These are phyloP conservation scores for Himalopsyche japonica DNA, from an alignment of 2,888 invertebrate genomes.

Conservation along the genomic window DNA sequence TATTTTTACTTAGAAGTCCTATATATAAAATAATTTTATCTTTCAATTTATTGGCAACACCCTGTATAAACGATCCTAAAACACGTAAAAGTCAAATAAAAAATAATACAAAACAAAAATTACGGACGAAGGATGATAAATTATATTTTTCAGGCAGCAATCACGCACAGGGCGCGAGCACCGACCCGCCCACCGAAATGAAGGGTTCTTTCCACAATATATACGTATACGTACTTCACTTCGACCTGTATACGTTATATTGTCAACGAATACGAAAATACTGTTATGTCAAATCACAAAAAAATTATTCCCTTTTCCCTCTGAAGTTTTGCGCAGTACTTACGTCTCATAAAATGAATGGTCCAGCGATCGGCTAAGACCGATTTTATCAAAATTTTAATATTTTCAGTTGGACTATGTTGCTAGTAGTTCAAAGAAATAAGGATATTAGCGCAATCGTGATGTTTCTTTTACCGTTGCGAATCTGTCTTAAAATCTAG, in stretches of 20 bases:
- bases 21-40: too few relatives aligned
- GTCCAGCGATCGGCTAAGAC: too few relatives aligned
- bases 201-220: neutral
- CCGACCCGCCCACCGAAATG: slow-evolving; percentile 10
- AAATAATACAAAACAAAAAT: slow-evolving; percentile 38
- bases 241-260: neutral
- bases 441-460: too few relatives aligned
- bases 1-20: too few relatives aligned
- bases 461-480: too few relatives aligned
- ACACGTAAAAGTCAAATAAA: slow-evolving; percentile 40
- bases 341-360: too few relatives aligned
- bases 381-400: too few relatives aligned
- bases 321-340: neutral
- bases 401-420: too few relatives aligned
- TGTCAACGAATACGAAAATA: neutral
- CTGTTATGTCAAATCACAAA: slow-evolving; percentile 17
- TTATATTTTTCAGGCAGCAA: slow-evolving; percentile 38
- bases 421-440: too few relatives aligned
- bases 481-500: too few relatives aligned
- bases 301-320: slow-evolving; percentile 15
- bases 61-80: slow-evolving; percentile 36
- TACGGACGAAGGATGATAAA: slow-evolving; percentile 38
- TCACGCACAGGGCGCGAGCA: slow-evolving; percentile 34
- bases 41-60: slow-evolving; percentile 12
- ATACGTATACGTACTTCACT: neutral